A percentile compares a stretch with the other conserved stretches of the same genome.
Conservation (phyloP, 1,140 invertebrate genomes). For the Macrotrachela quadricornifera region DNA sequence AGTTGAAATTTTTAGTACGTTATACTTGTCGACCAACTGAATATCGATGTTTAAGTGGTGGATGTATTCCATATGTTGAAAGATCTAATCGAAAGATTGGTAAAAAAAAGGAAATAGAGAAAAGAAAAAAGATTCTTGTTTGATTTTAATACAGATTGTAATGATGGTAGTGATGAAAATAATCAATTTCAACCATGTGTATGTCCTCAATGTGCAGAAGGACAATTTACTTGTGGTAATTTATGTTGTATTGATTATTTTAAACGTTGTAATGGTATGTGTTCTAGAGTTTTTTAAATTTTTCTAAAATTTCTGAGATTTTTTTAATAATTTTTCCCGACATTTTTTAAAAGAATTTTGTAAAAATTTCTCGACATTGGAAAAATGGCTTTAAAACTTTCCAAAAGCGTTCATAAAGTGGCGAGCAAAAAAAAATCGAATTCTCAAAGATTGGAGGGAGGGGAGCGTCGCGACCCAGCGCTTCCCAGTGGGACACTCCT, state of each 20-base stretch:
- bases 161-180: not conserved
- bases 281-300: too few species aligned
- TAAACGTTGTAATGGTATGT: too few species aligned
- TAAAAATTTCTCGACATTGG: too few species aligned
- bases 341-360: too few species aligned
- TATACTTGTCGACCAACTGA: conserved; percentile 35
- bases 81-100: conserved; percentile 74
- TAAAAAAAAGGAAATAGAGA: conserved; percentile 77
- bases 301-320: too few species aligned
- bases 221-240: conserved; percentile 8
- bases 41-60: conserved; percentile 74
- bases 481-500: too few species aligned
- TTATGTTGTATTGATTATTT: conserved; percentile 10
- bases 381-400: too few species aligned
- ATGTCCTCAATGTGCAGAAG: conserved; percentile 1
- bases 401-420: too few species aligned
- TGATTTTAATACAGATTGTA: conserved; percentile 1
- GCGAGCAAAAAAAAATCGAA: too few species aligned
- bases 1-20: conserved; percentile 42
- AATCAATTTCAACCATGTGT: not conserved
- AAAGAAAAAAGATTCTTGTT: conserved; percentile 31
- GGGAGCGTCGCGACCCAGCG: too few species aligned
- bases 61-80: conserved; percentile 84
- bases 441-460: too few species aligned
- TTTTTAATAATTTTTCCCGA: too few species aligned